phyloP scores from a whole-genome alignment of 2,797 vertebrate genomes.

The Hyperoplus lanceolatus region DNA sequence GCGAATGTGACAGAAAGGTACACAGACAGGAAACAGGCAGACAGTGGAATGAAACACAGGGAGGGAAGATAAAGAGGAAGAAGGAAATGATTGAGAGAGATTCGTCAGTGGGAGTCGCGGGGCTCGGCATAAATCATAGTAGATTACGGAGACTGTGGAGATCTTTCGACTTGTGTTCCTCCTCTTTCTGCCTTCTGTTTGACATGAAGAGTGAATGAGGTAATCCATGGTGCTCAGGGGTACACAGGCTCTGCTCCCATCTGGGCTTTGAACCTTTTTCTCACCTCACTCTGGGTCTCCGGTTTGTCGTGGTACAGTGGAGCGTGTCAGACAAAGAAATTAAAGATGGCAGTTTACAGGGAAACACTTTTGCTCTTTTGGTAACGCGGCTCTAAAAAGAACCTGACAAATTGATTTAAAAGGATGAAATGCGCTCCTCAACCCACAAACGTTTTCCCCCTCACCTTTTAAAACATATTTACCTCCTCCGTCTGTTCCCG shows the following conservation, averaged over 20 bases:
- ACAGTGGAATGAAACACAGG: conserved; percentile 60
- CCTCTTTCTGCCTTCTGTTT: conserved; percentile 77
- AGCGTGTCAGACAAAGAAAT: conserved; percentile 84
- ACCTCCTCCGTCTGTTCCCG: conserved; percentile 72
- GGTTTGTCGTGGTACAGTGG: conserved; percentile 71
- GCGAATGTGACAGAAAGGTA: conserved; percentile 66
- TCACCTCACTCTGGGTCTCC: conserved; percentile 79
- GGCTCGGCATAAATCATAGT: conserved; percentile 72
- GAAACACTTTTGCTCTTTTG: conserved; percentile 79
- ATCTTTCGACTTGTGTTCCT: conserved; percentile 82
- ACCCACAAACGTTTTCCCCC: conserved; percentile 68
- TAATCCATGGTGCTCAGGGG: conserved; percentile 78
- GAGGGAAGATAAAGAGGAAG: conserved; percentile 76
- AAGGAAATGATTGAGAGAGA: conserved; percentile 66
- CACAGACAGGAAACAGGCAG: conserved; percentile 63
- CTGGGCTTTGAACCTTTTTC: conserved; percentile 83
- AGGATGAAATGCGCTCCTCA: conserved; percentile 74
- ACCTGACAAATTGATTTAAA: conserved; percentile 84
- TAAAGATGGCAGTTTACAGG: conserved; percentile 86
- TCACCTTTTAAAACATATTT: conserved; percentile 83
- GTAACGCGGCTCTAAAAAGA: conserved; percentile 68
- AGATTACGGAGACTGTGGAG: conserved; percentile 81
- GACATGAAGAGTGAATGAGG: conserved; percentile 79
- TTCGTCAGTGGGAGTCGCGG: conserved; percentile 66
- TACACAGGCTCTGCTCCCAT: conserved; percentile 76